Evolutionary conservation across 2,888 invertebrate genomes (phyloP).

Genomic region (Troides helena): DNA sequence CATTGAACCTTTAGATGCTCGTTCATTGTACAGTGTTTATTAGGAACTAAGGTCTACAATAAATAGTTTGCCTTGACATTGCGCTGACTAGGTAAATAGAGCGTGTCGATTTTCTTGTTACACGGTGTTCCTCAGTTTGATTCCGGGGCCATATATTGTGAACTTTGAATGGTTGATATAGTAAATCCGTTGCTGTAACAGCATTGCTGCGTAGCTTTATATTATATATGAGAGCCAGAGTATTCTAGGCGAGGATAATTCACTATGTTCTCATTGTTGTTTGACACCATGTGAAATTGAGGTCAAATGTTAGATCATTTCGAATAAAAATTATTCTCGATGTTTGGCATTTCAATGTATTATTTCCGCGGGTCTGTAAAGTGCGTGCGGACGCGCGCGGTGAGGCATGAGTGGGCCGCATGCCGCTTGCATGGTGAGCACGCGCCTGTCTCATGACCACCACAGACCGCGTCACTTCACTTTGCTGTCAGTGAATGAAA

Average conservation of each 20-base stretch:
- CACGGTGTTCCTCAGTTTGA: too few species aligned
- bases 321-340: slow-evolving; percentile 4
- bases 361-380: slow-evolving; percentile 39
- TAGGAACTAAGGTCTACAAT: slow-evolving; percentile 8
- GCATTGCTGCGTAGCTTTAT: too few species aligned
- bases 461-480: slow-evolving; percentile 11
- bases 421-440: slow-evolving; percentile 51
- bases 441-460: slow-evolving; percentile 53
- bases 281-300: too few species aligned
- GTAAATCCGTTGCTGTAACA: too few species aligned
- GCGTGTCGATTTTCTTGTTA: slow-evolving; percentile 2
- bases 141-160: too few species aligned
- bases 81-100: slow-evolving; percentile 10
- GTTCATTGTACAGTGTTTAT: background rate
- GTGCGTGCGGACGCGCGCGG: slow-evolving; percentile 20
- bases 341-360: slow-evolving; percentile 41
- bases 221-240: too few species aligned
- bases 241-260: too few species aligned
- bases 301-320: too few species aligned
- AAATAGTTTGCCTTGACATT: slow-evolving; percentile 22
- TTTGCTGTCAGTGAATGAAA: slow-evolving; percentile 18
- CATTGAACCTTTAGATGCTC: background rate
- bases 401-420: slow-evolving; percentile 43
- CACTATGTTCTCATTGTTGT: too few species aligned
- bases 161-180: too few species aligned